phyloP scores from a whole-genome alignment of 2,797 vertebrate genomes.

The Thalassophryne amazonica region DNA sequence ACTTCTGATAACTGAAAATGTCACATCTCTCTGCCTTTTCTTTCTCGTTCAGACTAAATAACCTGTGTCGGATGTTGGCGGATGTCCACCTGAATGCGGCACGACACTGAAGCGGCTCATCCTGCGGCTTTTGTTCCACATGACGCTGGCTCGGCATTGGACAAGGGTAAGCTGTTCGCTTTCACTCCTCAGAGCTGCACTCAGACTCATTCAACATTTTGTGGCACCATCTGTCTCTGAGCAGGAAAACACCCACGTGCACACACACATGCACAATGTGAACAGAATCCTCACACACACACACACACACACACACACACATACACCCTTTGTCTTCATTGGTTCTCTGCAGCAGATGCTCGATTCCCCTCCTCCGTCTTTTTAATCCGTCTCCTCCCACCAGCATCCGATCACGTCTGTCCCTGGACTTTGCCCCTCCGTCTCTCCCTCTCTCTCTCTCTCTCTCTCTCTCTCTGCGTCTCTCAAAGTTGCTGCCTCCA shows the following conservation, averaged over 20 bases:
- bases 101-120: background rate
- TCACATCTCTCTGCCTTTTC: background rate
- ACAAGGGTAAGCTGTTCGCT: constrained; percentile 41
- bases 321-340: constrained; percentile 9
- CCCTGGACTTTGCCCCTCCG: background rate
- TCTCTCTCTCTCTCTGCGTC: background rate
- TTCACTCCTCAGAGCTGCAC: background rate
- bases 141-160: background rate
- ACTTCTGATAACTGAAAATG: background rate
- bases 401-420: constrained; percentile 12
- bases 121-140: background rate
- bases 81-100: background rate
- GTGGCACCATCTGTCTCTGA: constrained; percentile 34
- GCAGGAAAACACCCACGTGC: constrained; percentile 21
- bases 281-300: background rate
- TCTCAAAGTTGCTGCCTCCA: too few relatives aligned
- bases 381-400: constrained; percentile 24
- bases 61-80: background rate
- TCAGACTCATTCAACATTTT: constrained; percentile 11
- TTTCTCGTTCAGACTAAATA: constrained; percentile 26
- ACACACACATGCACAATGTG: background rate
- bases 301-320: background rate
- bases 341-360: constrained; percentile 25
- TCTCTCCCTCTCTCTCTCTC: background rate
- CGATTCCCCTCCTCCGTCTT: constrained; percentile 2